Base-by-base conservation (phyloP, 2,113 vertebrate species). In the Gavia stellata region DNA sequence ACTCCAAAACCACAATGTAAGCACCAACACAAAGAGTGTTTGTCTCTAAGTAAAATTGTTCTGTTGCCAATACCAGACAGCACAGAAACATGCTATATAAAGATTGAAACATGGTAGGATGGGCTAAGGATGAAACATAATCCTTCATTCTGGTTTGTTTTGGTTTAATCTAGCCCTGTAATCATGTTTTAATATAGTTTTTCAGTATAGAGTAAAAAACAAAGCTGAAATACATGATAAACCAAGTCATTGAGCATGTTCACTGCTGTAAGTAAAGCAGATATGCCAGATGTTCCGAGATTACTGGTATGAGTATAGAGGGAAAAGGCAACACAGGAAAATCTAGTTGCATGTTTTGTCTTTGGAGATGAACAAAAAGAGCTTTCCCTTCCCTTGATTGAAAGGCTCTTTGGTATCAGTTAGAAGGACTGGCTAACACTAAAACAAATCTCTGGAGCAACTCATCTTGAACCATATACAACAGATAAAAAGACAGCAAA, bases 401-500 rank as follows among this genome's bases (percentile, higher is more conserved):
- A 83, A 96, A 93, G 49, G 53, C 56, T 91, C 36, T 94, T 87
- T 74, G 20, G 70, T 83, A 78, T 94, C 84, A 87, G 12, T 18
- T 85, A 26, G 47, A 91, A 88, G 91, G 34, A 86, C 34, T 93
- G 67, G 47, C 45, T 79, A 84, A 66, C 73, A 92, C 73, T 94
- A 67, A 92, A 97, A 94, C 83, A 95, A 55, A 94, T 96, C 45
- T 92, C 74, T 81, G 49, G 28, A 97, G 68, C 66, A 92, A 72
- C 28, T 68, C 63, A 34, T 95, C 79, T 72, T 67, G 68, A 96
- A 90, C 59, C 50, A 92, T 47, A 77, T 34, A 55, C 7, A 36
- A 81, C 88, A 95, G 65, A 81, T 77, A 92, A 92, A 96, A 97
- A 88, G 33, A 61, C 25, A 81, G 85, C 16, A 89, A 96, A 96